Evolutionary conservation across 2,113 vertebrate genomes (phyloP).

Genomic region (Falcunculus frontatus): DNA sequence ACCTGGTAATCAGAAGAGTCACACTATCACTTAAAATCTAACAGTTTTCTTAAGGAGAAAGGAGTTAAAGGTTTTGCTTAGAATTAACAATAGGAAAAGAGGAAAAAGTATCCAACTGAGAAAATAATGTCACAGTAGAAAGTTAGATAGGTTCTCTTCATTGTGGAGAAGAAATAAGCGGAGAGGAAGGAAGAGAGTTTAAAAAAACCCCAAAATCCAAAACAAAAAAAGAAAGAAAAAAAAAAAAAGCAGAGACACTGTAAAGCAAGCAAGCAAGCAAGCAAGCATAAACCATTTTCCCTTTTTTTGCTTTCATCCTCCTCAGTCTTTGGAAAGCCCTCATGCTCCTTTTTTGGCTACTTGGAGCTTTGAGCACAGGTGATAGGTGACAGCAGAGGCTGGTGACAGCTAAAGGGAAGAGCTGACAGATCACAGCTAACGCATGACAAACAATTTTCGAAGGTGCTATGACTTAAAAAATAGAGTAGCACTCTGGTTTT

Average conservation of each 20-base stretch:
- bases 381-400: background rate
- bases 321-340: background rate
- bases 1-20: background rate
- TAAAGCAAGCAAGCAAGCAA: background rate
- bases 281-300: background rate
- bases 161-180: background rate
- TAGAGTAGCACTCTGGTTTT: background rate
- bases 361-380: background rate
- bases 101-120: background rate
- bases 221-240: background rate
- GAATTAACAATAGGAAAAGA: background rate
- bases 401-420: background rate
- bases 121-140: background rate
- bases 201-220: background rate
- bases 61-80: background rate
- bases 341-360: background rate
- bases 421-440: background rate
- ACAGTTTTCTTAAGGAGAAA: background rate
- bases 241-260: background rate
- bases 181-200: rapidly evolving
- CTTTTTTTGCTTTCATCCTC: background rate
- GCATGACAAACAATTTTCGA: background rate
- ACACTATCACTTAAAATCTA: background rate
- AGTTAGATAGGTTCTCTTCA: background rate
- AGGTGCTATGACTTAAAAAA: background rate